Evolutionary conservation across 2,888 invertebrate genomes (phyloP).

Genomic region (Gortyna flavago): DNA sequence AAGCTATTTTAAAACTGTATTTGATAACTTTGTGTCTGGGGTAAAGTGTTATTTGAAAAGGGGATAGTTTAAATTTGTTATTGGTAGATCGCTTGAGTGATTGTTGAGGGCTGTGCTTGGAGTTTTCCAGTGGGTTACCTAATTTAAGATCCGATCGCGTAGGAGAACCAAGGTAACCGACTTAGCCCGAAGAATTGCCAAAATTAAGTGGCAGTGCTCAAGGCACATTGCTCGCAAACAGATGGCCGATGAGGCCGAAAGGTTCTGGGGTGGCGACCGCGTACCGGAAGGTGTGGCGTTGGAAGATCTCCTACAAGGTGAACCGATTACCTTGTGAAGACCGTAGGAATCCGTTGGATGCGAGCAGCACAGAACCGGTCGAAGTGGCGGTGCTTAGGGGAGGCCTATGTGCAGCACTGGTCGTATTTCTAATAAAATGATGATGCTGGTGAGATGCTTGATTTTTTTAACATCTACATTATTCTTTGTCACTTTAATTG

Average conservation of each 20-base stretch:
- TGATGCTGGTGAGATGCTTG: neutral
- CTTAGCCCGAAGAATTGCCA: neutral
- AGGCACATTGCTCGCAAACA: neutral
- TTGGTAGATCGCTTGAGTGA: neutral
- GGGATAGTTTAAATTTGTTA: neutral
- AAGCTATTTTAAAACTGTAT: slow-evolving; percentile 47
- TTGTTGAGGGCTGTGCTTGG: neutral
- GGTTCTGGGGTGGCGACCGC: neutral
- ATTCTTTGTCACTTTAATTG: neutral
- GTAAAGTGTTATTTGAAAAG: slow-evolving; percentile 16
- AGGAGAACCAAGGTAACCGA: neutral
- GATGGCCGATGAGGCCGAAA: too few species aligned
- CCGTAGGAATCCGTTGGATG: neutral
- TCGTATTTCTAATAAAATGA: neutral
- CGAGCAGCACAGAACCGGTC: neutral
- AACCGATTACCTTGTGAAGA: too few species aligned
- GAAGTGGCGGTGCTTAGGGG: neutral
- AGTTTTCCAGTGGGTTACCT: too few species aligned
- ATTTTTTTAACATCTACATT: neutral
- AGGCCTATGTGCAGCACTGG: neutral
- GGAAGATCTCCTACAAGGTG: too few species aligned
- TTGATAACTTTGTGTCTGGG: slow-evolving; percentile 27
- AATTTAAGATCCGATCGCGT: neutral
- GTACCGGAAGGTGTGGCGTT: neutral
- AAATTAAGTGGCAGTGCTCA: neutral